Base-by-base conservation (phyloP, 2,113 vertebrate species). In the Brevimyrus niger region DNA sequence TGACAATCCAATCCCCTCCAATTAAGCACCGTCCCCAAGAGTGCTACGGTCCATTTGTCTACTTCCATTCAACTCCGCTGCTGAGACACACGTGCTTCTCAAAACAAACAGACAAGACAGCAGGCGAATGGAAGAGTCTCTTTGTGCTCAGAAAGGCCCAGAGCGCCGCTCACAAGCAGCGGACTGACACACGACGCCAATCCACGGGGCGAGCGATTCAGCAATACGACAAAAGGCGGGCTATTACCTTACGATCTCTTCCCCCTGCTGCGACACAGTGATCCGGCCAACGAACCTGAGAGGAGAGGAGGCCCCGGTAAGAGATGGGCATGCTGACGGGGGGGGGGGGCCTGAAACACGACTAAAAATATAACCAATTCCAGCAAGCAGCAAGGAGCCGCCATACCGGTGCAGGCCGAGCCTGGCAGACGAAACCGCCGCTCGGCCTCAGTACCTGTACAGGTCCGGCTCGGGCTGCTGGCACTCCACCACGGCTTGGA, bases 391-490 rank as follows among this genome's bases (percentile, higher is more conserved):
- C 17, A 48, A 44, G 47, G 19, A 48, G 8, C 47, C 7, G 1
- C 46, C 76, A 85, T 44, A 19, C 17, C 7, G 44, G 42, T 23
- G 19, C 44, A 69, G 42, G 5, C 31, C 5, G 17, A 21, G 80
- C 2, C 17, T 2, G 19, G 5, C 3, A 42, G 38, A 46, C 4
- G 61, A 73, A 8, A 50, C 11, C 17, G 47, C 21, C 55, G 3
- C 23, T 61, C 7, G 2, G 58, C 44, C 51, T 42, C 21, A n/a
- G 88, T 95, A 99, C 98, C 97, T 99, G 96, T 99, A 99, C 0
- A 99, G 93, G 92, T 99, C 98, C 48, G 98, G 96, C 91, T 99
- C 98, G 31, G 98, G 98, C 91, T 99, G 97, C 89, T 99, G 98
- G 92, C 98, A 99, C 94, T 99, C 98, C 93, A 99, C 96, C 90